phyloP scores from a whole-genome alignment of 1,140 invertebrate species.

The Manduca sexta region DNA sequence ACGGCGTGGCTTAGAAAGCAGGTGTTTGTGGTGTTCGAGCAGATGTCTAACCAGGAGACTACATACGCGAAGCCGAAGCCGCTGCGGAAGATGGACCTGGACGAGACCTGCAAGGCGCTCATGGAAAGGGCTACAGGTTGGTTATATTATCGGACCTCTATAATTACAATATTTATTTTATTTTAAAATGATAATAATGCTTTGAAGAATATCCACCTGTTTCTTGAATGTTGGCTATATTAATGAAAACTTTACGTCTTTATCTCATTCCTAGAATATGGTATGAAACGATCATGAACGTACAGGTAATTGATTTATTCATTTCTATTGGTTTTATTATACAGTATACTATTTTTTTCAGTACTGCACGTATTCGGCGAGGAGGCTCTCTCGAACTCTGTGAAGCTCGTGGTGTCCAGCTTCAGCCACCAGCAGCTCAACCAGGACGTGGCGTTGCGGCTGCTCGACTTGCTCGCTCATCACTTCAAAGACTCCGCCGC shows the following conservation, averaged over 20 bases:
- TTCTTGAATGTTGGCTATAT: too few species aligned
- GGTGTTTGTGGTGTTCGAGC: slow-evolving; percentile 37
- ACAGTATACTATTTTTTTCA: slow-evolving; percentile 12
- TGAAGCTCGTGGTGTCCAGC: slow-evolving; percentile 36
- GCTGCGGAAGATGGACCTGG: slow-evolving; percentile 20
- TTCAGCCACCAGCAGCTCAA: slow-evolving; percentile 49
- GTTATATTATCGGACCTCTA: too few species aligned
- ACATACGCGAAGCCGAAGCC: neutral
- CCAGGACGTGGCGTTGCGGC: slow-evolving; percentile 45
- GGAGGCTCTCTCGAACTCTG: slow-evolving; percentile 31
- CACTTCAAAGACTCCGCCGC: slow-evolving; percentile 54
- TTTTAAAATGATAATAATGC: too few species aligned
- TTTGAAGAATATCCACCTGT: too few species aligned
- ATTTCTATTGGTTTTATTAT: neutral
- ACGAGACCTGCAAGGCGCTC: slow-evolving; percentile 37
- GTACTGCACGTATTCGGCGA: slow-evolving; percentile 47
- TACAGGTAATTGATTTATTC: too few species aligned
- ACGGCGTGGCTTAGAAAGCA: slow-evolving; percentile 32
- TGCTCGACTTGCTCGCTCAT: slow-evolving; percentile 41
- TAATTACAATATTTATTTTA: slow-evolving; percentile 1
- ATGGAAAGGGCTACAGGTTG: slow-evolving; percentile 45
- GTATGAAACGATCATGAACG: too few species aligned
- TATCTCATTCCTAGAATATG: too few species aligned
- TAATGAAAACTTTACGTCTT: too few species aligned
- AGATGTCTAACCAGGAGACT: slow-evolving; percentile 17